Percentiles rank a stretch among this genome's conserved stretches.
Conservation (phyloP, 2,113 vertebrate genomes). For the Australoheros scitulus region DNA sequence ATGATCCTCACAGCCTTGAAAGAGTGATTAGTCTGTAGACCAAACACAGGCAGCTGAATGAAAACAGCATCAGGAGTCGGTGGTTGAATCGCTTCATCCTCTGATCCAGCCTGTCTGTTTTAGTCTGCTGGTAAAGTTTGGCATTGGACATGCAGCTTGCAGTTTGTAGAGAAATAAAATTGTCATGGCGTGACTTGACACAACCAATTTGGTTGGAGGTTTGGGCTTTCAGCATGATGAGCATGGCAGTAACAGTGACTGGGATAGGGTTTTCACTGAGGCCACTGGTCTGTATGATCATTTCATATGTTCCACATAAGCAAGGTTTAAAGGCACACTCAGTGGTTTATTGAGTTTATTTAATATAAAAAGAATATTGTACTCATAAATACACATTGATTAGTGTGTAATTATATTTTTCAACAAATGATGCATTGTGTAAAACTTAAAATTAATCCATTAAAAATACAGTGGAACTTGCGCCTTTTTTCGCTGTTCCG, state of each 20-base stretch:
- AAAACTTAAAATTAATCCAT: too few relatives aligned
- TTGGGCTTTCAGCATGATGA: background rate
- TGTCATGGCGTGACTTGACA: background rate
- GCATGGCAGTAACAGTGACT: background rate
- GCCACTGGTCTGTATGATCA: background rate
- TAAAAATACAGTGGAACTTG: too few relatives aligned
- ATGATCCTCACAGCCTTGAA: conserved; percentile 43
- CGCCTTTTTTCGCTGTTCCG: too few relatives aligned
- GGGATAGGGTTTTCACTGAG: background rate
- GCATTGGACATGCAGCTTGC: background rate
- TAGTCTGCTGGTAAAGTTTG: background rate
- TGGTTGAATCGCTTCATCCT: conserved; percentile 13
- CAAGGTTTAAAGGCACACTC: background rate
- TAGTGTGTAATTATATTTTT: background rate
- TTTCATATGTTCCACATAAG: background rate
- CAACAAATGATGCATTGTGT: too few relatives aligned
- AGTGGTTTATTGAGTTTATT: rapidly evolving
- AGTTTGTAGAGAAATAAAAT: background rate
- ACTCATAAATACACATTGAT: background rate
- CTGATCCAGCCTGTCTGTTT: conserved; percentile 1
- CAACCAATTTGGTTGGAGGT: background rate
- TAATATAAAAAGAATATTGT: background rate
- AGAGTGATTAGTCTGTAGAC: conserved; percentile 55
- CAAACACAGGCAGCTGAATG: conserved; percentile 52
- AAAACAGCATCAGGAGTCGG: conserved; percentile 39